A percentile compares a stretch with the other conserved stretches of the same genome.
Conservation (phyloP, 2,113 vertebrate genomes). For the Lophura nycthemera region DNA sequence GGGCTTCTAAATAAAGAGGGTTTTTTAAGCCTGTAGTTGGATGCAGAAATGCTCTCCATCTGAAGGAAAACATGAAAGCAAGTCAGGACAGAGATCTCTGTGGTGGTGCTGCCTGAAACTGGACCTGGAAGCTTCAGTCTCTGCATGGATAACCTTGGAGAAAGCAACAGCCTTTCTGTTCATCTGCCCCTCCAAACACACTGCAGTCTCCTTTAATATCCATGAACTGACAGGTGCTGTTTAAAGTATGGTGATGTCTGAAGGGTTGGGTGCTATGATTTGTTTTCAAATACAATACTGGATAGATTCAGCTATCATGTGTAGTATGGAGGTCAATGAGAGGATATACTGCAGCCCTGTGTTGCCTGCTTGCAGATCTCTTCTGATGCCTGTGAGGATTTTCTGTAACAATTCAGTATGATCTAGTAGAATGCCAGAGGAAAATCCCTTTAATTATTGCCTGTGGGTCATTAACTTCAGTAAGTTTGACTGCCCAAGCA, state of each 20-base stretch:
- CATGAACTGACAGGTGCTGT: background rate
- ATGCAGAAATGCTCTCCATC: background rate
- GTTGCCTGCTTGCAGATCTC: background rate
- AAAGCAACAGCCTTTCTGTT: background rate
- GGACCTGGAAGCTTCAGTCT: background rate
- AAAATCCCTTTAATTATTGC: conserved; percentile 23
- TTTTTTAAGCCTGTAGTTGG: background rate
- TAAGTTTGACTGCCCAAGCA: background rate
- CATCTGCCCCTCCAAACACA: background rate
- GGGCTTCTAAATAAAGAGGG: background rate
- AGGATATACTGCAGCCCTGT: background rate
- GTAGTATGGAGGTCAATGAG: background rate
- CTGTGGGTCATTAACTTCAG: background rate
- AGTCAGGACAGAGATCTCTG: background rate
- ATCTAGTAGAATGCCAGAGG: background rate
- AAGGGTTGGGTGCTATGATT: background rate
- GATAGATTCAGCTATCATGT: background rate
- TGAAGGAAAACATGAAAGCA: background rate
- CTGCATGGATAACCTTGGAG: background rate
- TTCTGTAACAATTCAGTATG: conserved; percentile 8
- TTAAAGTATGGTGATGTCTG: background rate
- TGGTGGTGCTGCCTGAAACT: background rate
- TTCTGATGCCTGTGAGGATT: background rate
- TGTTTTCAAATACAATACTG: background rate
- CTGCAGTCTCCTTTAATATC: background rate